These are phyloP conservation scores for Miichthys miiuy DNA, from an alignment of 2,797 vertebrate genomes.

Conservation along the genomic window DNA sequence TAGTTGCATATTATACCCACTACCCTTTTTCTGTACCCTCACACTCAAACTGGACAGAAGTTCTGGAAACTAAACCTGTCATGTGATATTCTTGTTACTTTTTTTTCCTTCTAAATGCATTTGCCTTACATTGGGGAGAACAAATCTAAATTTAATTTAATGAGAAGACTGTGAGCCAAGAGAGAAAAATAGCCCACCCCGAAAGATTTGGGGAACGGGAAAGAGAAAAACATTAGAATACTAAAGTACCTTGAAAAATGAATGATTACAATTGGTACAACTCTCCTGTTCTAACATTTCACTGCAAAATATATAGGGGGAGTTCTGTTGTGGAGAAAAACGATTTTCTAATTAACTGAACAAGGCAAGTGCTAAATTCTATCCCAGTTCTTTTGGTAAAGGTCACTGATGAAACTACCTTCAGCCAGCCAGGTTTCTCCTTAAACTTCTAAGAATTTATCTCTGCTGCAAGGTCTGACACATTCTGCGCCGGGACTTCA, in stretches of 20 bases:
- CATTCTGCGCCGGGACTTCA: background rate
- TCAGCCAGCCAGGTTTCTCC: slow-evolving; percentile 1
- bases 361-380: slow-evolving; percentile 11
- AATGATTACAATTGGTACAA: slow-evolving; percentile 13
- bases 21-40: too few species aligned
- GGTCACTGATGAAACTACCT: slow-evolving; percentile 37
- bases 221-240: slow-evolving; percentile 2
- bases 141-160: background rate
- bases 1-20: background rate
- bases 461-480: slow-evolving; percentile 4
- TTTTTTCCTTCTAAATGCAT: background rate
- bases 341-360: slow-evolving; percentile 44
- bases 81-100: background rate
- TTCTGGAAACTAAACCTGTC: background rate
- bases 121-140: background rate
- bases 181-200: background rate
- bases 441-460: background rate
- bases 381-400: slow-evolving; percentile 32
- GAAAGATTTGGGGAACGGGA: background rate
- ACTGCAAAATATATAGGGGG: background rate
- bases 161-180: background rate
- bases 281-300: slow-evolving; percentile 6
- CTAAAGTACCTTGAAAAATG: slow-evolving; percentile 16
- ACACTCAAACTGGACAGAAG: background rate
- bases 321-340: background rate